Evolutionary conservation across 2,113 vertebrate species (phyloP).

Genomic region (Vireo altiloquus): DNA sequence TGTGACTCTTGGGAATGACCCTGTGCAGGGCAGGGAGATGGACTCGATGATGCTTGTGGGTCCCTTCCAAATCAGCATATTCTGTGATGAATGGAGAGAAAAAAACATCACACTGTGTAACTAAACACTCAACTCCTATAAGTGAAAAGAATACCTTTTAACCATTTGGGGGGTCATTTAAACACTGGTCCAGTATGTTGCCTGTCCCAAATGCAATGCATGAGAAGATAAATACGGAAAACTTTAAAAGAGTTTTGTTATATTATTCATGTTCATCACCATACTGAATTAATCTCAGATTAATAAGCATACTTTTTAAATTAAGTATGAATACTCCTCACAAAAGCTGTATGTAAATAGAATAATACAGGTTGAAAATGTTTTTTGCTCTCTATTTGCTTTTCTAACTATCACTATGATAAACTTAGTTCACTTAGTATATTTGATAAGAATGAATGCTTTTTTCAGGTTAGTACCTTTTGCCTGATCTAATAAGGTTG

Average conservation of each 20-base stretch:
- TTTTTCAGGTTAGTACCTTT: neutral
- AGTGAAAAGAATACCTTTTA: neutral
- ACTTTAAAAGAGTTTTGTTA: neutral
- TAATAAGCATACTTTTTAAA: neutral
- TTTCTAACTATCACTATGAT: neutral
- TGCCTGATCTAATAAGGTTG: neutral
- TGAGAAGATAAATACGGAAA: neutral
- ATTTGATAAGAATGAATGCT: slow-evolving; percentile 1
- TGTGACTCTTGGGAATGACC: neutral
- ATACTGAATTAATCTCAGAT: neutral
- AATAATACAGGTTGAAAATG: neutral
- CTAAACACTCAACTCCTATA: neutral
- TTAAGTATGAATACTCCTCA: neutral
- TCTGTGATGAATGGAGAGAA: neutral
- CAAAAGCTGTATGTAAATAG: neutral
- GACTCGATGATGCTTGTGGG: neutral
- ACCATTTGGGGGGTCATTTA: neutral
- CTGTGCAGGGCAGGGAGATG: neutral
- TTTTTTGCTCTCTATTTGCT: neutral
- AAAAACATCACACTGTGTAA: neutral
- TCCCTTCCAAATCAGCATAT: neutral
- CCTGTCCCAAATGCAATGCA: neutral
- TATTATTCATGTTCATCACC: neutral
- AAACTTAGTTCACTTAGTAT: neutral
- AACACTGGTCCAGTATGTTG: neutral